Base-by-base conservation (phyloP, 1,140 invertebrate species). In the Anastrepha ludens region DNA sequence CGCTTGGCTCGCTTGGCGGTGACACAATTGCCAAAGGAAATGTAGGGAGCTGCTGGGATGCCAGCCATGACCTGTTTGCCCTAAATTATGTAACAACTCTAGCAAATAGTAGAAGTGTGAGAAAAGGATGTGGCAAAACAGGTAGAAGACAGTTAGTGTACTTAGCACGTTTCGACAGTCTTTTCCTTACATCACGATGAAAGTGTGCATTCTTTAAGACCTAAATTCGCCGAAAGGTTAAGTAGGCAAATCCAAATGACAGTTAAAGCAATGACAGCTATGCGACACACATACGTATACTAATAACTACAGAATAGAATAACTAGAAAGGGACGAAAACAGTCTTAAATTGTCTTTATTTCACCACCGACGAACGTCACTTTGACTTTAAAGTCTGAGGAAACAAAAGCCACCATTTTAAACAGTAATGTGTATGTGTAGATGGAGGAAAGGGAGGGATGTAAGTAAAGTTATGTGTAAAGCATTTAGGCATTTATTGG, bases 401-500 rank as follows among this genome's bases (percentile, higher is more conserved):
- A 81, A 81, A 81, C 2, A 81, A 20, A 9, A 9, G n/a, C 29
- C 4, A 20, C 8, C 74, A 8, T 4, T 81, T n/a, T 50, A 7
- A 20, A 78, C 47, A 2, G 74, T 9, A 55, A 29, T 13, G 74
- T n/a, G 13, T 5, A 47, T 20, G 3, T 17, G 15, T 15, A 3
- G 29, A n/a, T 17, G 5, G 47, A 55, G 17, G n/a, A 55, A 81
- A 8, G n/a, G n/a, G 6, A 15, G 3, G 55, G 8, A 29, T 6
- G 8, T 55, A 81, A 81, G 41, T 44, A 7, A 29, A 50, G 50
- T 58, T n/a, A 86, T 6, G 86, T 86, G 60, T 60, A 86, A 86
- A 86, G 64, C 62, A 87, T 41, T 65, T 67, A 11, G 15, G 86
- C 44, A 29, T 87, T 87, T 87, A 87, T 86, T 62, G 17, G 13